Percentiles rank a stretch among this genome's conserved stretches.
phyloP scores from a whole-genome alignment of 1,140 invertebrate genomes.

The Heliconius congener region DNA sequence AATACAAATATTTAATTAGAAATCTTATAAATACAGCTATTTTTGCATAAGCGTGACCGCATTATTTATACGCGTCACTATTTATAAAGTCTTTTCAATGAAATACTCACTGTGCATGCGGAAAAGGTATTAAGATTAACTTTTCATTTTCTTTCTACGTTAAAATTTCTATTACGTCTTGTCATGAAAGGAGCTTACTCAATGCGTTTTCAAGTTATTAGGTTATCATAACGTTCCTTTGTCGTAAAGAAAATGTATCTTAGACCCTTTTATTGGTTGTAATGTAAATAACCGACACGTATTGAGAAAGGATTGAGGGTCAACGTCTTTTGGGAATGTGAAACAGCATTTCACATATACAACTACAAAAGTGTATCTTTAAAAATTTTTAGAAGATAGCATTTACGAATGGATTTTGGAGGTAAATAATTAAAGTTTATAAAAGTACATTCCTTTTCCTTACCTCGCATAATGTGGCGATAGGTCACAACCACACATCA shows the following conservation, averaged over 20 bases:
- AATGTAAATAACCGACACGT: conserved; percentile 40
- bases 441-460: no score
- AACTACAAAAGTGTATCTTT: neutral
- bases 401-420: no score
- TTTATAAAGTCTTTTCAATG: conserved; percentile 45
- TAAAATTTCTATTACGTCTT: conserved; percentile 69
- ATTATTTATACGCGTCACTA: conserved; percentile 32
- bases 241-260: conserved; percentile 35
- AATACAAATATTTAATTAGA: neutral
- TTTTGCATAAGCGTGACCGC: conserved; percentile 4
- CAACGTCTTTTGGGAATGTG: conserved; percentile 13
- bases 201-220: conserved; percentile 67
- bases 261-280: conserved; percentile 38
- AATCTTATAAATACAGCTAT: neutral
- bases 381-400: no score
- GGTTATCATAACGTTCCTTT: conserved; percentile 60
- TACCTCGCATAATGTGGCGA: no score
- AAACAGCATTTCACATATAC: neutral
- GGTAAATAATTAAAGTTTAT: no score
- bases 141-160: conserved; percentile 69
- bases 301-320: conserved; percentile 19
- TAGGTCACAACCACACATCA: no score
- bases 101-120: conserved; percentile 62
- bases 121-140: conserved; percentile 68
- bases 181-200: conserved; percentile 68